These are phyloP conservation scores for Agriopis marginaria DNA, from an alignment of 2,888 invertebrate species.

Conservation along the genomic window DNA sequence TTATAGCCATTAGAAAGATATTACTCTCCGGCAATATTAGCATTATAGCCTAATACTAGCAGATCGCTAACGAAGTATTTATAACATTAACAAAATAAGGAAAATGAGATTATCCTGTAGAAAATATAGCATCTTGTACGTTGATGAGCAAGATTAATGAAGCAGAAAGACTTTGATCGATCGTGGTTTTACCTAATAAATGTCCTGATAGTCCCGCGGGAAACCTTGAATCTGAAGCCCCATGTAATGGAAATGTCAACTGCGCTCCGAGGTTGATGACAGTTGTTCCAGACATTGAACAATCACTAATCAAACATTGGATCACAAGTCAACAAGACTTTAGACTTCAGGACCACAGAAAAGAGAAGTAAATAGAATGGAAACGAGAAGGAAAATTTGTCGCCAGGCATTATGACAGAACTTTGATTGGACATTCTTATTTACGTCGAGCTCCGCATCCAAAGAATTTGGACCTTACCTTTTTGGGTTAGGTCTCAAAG, in stretches of 20 bases:
- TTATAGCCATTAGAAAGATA: too few species aligned
- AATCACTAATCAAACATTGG: neutral
- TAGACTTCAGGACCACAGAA: neutral
- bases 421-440: too few species aligned
- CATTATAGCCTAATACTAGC: constrained; percentile 21
- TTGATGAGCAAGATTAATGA: constrained; percentile 84
- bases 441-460: too few species aligned
- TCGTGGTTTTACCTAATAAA: constrained; percentile 81
- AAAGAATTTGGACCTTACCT: too few species aligned
- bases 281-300: neutral
- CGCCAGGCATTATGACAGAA: too few species aligned
- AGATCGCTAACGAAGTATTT: constrained; percentile 41
- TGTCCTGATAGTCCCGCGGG: constrained; percentile 64
- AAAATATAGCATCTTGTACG: constrained; percentile 68
- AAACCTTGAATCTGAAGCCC: constrained; percentile 64
- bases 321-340: neutral
- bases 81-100: constrained; percentile 65
- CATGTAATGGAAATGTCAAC: constrained; percentile 63
- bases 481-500: too few species aligned
- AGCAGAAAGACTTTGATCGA: constrained; percentile 82
- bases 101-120: constrained; percentile 71
- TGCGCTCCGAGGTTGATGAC: constrained; percentile 20
- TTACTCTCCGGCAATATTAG: too few species aligned
- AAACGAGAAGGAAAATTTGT: too few species aligned
- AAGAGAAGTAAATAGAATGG: too few species aligned